Percentiles rank a stretch among this genome's conserved stretches.
Evolutionary conservation across 2,888 invertebrate species (phyloP).

Genomic region (Diplolepis rosae): DNA sequence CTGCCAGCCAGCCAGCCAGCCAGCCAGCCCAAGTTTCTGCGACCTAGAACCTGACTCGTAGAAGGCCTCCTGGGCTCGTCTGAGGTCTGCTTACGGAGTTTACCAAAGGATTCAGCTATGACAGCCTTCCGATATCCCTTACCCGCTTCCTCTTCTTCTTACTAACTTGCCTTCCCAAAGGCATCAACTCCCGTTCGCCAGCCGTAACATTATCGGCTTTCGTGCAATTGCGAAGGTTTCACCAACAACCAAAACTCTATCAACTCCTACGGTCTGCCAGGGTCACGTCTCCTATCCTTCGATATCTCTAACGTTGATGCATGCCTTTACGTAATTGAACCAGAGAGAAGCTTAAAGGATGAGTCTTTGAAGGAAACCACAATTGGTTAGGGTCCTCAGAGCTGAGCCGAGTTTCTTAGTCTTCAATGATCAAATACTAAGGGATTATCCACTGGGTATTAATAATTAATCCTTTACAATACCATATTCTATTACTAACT

Average conservation of each 20-base stretch:
- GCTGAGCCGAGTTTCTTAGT: neutral
- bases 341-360: conserved; percentile 6
- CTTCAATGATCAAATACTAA: conserved; percentile 18
- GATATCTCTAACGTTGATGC: conserved; percentile 35
- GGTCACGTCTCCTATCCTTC: conserved; percentile 36
- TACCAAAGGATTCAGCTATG: conserved; percentile 55
- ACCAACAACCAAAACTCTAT: conserved; percentile 46
- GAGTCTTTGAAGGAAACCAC: conserved; percentile 25
- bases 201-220: conserved; percentile 36
- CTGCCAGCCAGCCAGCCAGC: too few species aligned
- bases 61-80: conserved; percentile 51
- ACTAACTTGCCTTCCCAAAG: conserved; percentile 19
- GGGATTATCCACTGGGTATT: neutral
- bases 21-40: conserved; percentile 42
- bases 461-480: neutral
- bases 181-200: conserved; percentile 29
- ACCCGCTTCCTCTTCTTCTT: conserved; percentile 23
- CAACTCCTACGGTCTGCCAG: conserved; percentile 41
- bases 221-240: conserved; percentile 37
- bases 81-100: conserved; percentile 50
- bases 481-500: neutral
- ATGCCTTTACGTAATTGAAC: conserved; percentile 14
- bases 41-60: conserved; percentile 49
- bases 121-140: conserved; percentile 41
- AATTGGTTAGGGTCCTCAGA: conserved; percentile 10